These are phyloP conservation scores for Pelobates fuscus DNA, from an alignment of 2,113 vertebrate species.

Conservation along the genomic window DNA sequence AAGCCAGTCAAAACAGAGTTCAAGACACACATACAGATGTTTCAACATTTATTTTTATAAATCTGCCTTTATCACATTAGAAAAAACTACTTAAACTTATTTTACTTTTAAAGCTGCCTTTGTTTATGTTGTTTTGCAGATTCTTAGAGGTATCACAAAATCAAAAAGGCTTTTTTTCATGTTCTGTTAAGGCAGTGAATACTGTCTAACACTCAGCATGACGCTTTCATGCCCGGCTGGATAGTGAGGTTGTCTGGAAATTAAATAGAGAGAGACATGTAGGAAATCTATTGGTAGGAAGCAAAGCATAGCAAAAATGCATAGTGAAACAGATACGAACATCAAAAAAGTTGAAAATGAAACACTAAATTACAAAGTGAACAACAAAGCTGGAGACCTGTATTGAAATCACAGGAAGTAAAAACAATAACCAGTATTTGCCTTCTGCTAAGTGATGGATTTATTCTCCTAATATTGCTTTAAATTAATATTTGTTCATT, in stretches of 20 bases:
- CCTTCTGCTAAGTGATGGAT: too few species aligned
- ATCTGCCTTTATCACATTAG: too few species aligned
- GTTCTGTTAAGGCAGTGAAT: constrained; percentile 19
- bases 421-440: too few species aligned
- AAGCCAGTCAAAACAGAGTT: too few species aligned
- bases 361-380: background rate
- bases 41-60: too few species aligned
- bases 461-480: too few species aligned
- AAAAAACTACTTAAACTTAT: too few species aligned
- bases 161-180: constrained; percentile 13
- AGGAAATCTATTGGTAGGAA: constrained; percentile 4
- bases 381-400: background rate
- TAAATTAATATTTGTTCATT: too few species aligned
- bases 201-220: constrained; percentile 22
- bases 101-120: background rate
- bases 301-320: background rate
- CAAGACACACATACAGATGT: too few species aligned
- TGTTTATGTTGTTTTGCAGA: background rate
- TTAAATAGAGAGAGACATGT: constrained; percentile 9
- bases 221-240: constrained; percentile 33
- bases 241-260: constrained; percentile 13
- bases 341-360: constrained; percentile 1
- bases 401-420: too few species aligned
- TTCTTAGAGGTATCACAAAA: background rate
- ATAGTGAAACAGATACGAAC: background rate